phyloP scores from a whole-genome alignment of 1,140 invertebrate genomes.

The Drosophila parvula region DNA sequence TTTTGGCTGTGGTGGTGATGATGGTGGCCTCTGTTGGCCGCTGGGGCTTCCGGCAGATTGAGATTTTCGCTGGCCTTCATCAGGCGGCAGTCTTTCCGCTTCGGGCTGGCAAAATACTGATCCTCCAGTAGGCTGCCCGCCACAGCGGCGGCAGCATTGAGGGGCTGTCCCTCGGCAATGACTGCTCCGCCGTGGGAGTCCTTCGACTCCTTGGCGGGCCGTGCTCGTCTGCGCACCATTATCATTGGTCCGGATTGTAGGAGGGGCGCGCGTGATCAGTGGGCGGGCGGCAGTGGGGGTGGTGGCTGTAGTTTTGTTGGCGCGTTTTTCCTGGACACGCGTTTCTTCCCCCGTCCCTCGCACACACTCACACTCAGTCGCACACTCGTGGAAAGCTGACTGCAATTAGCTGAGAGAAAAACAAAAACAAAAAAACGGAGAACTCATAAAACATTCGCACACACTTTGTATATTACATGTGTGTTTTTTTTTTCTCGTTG shows the following conservation, averaged over 20 bases:
- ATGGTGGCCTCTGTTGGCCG: constrained; percentile 37
- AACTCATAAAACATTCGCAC: constrained; percentile 40
- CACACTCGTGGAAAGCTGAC: constrained; percentile 46
- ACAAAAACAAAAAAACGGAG: constrained; percentile 45
- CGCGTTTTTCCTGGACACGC: constrained; percentile 59
- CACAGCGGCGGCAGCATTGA: constrained; percentile 39
- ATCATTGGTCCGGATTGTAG: constrained; percentile 48
- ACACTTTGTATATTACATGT: constrained; percentile 39
- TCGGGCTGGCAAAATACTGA: constrained; percentile 83
- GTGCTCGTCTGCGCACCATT: constrained; percentile 71
- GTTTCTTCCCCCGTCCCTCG: constrained; percentile 23
- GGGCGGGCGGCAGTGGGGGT: constrained; percentile 19
- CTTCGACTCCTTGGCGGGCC: constrained; percentile 62
- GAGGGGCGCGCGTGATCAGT: constrained; percentile 42
- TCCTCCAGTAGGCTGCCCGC: constrained; percentile 69
- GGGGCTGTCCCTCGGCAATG: constrained; percentile 27
- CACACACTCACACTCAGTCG: constrained; percentile 5
- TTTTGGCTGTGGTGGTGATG: constrained; percentile 15
- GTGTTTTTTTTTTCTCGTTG: constrained; percentile 30
- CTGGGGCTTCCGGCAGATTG: constrained; percentile 41
- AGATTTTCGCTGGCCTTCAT: constrained; percentile 70
- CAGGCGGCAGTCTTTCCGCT: constrained; percentile 83
- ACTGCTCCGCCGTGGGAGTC: constrained; percentile 13
- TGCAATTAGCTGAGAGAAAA: constrained; percentile 66
- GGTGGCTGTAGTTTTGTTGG: constrained; percentile 28